These are phyloP conservation scores for Ormyrus thymus DNA, from an alignment of 2,888 invertebrate species.

Conservation along the genomic window DNA sequence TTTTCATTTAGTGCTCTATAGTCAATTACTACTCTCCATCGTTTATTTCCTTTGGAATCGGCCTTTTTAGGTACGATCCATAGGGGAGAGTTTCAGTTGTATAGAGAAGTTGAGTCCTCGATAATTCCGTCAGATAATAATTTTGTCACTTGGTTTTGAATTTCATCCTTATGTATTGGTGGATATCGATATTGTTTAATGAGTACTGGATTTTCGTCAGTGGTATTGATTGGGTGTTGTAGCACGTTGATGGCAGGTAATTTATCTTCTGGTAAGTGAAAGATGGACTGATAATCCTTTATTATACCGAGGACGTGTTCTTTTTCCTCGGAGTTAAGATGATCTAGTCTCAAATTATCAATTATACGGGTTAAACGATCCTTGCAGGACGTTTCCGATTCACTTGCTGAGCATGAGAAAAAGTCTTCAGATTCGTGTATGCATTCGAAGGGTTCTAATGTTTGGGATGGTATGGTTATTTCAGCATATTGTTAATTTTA, in stretches of 20 bases:
- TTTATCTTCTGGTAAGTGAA: conserved; percentile 54
- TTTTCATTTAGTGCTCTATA: not conserved
- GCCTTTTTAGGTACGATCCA: too few species aligned
- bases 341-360: conserved; percentile 25
- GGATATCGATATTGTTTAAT: conserved; percentile 41
- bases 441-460: conserved; percentile 23
- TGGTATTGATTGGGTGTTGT: conserved; percentile 50
- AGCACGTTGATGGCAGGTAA: conserved; percentile 44
- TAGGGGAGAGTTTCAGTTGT: not conserved
- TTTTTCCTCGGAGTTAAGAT: conserved; percentile 42
- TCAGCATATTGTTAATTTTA: conserved; percentile 35
- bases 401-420: not conserved
- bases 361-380: not conserved
- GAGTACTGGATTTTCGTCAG: conserved; percentile 48
- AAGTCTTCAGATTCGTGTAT: conserved; percentile 18
- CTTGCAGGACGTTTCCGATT: not conserved
- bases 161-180: too few species aligned
- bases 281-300: conserved; percentile 37
- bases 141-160: too few species aligned
- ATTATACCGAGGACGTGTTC: not conserved
- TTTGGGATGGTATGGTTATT: conserved; percentile 31
- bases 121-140: too few species aligned
- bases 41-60: not conserved
- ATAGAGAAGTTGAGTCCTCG: not conserved
- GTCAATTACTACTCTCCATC: not conserved